Evolutionary conservation across 2,888 invertebrate species (phyloP).

Genomic region (Aspidapion aeneum): DNA sequence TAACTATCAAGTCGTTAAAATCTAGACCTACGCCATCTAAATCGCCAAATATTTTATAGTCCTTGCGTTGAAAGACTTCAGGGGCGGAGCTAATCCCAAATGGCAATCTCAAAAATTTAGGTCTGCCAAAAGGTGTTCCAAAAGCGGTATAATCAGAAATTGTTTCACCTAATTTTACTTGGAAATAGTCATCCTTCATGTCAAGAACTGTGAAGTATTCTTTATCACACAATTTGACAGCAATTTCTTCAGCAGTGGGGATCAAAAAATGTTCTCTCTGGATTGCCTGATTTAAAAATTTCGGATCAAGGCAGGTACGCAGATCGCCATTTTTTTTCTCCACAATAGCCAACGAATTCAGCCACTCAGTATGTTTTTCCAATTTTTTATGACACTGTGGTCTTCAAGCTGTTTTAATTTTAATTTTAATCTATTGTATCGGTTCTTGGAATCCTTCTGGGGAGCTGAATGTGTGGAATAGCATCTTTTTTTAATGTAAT

Average conservation of each 20-base stretch:
- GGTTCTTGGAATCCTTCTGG: conserved; percentile 8
- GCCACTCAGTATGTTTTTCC: conserved; percentile 8
- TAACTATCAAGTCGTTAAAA: conserved; percentile 21
- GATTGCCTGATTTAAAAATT: conserved; percentile 13
- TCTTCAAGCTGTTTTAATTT: conserved; percentile 13
- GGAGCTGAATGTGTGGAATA: conserved; percentile 16
- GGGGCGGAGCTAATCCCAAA: conserved; percentile 21
- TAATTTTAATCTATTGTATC: conserved; percentile 9
- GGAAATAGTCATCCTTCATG: conserved; percentile 25
- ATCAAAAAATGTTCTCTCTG: conserved; percentile 23
- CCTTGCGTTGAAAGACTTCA: conserved; percentile 12
- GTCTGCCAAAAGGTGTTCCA: conserved; percentile 24
- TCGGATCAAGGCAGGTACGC: conserved; percentile 12
- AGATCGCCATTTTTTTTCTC: conserved; percentile 20
- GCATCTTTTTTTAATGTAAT: conserved; percentile 22
- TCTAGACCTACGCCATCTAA: conserved; percentile 17
- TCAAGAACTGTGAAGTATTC: conserved; percentile 25
- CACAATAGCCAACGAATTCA: conserved; percentile 17
- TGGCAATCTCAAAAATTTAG: conserved; percentile 20
- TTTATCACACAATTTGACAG: conserved; percentile 22
- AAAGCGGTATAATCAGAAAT: conserved; percentile 17
- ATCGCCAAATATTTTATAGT: conserved; percentile 23
- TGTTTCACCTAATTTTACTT: conserved; percentile 17
- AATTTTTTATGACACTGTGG: conserved; percentile 9
- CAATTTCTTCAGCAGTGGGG: conserved; percentile 22